Conservation (phyloP, 2,797 vertebrate genomes). For the Alectoris magna region DNA sequence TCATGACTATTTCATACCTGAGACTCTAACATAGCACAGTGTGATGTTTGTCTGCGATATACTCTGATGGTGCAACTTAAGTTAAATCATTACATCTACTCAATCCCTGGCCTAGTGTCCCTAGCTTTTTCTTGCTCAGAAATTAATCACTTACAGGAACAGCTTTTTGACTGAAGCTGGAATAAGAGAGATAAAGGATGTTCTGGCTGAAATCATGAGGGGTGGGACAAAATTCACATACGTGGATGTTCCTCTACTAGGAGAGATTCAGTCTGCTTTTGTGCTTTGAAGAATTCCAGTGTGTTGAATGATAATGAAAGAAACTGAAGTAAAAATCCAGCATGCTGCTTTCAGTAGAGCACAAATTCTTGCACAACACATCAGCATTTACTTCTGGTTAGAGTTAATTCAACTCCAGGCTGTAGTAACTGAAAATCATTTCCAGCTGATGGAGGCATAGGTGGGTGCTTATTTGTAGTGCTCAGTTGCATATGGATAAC, state of each 20-base stretch:
- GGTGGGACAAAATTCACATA: neutral
- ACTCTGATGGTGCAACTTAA: accelerated
- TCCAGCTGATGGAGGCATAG: neutral
- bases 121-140: neutral
- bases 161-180: neutral
- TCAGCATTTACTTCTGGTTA: neutral
- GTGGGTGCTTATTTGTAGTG: neutral
- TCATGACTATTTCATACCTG: neutral
- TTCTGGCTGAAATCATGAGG: neutral
- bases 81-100: neutral
- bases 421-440: neutral
- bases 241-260: neutral
- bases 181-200: neutral
- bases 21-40: neutral
- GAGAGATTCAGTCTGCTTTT: neutral
- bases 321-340: neutral
- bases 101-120: neutral
- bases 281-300: neutral
- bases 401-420: neutral
- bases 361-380: neutral
- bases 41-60: neutral
- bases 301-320: neutral
- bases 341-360: neutral
- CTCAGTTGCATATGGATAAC: neutral
- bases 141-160: neutral